Evolutionary conservation across 2,888 invertebrate genomes (phyloP), one percentile per base, ranked within the genome.

Genomic region (Toxonevra muliebris): DNA sequence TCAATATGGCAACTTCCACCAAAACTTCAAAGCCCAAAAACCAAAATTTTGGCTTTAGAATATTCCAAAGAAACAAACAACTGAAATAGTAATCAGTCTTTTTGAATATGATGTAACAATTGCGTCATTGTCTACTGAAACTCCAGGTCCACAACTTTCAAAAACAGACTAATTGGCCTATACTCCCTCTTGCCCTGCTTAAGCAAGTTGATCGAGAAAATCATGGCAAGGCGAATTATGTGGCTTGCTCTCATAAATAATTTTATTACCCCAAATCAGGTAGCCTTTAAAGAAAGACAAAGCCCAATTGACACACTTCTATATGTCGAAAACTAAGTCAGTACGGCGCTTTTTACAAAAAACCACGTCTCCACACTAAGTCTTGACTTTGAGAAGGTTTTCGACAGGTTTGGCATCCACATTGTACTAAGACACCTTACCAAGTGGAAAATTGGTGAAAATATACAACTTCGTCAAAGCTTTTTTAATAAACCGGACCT

Each of bases 321-420:
- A 11, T 10, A 41, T n/a, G 43, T 61, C 17, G 57, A 69, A 10
- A n/a, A 66, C 30, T 48, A 45, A 13, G 42, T 45, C 13, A 43
- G 53, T n/a, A 40, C 54, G 2, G 50, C 66, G 10, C n/a, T 66
- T 5, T 12, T 55, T n/a, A 61, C 54, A 19, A 66, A 61, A 66
- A 66, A 61, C 10, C 66, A 60, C 13, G 45, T 61, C 19, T 53
- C 40, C 15, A 53, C 42, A 11, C 41, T 61, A 10, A 45, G 45
- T 12, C n/a, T 63, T n/a, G n/a, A n/a, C n/a, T n/a, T n/a, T n/a
- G n/a, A n/a, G n/a, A n/a, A n/a, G n/a, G n/a, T n/a, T n/a, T n/a
- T 30, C 55, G 55, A 45, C 19, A 19, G 20, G 30, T 20, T 15
- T 11, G 55, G 63, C 45, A 13, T 13, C 9, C 52, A 52, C 17